Conservation (phyloP, 2,113 vertebrate species). For the Muntiacus muntjak region DNA sequence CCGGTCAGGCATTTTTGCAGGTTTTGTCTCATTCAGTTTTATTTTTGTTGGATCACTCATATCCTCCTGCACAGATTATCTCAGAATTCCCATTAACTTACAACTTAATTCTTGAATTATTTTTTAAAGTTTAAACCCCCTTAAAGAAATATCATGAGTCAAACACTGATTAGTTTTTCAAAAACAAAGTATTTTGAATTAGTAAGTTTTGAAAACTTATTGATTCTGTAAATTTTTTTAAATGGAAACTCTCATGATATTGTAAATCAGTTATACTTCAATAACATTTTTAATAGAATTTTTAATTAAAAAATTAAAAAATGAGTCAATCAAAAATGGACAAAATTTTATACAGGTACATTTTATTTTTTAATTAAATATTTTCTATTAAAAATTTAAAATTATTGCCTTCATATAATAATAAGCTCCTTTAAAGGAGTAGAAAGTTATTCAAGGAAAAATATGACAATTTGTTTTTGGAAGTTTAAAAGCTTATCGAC, state of each 20-base stretch:
- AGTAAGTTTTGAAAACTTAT: constrained; percentile 7
- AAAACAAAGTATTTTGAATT: neutral
- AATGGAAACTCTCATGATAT: neutral
- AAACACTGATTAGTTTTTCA: neutral
- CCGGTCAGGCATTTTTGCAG: neutral
- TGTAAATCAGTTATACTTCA: neutral
- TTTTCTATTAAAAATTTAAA: constrained; percentile 3
- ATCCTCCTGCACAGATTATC: neutral
- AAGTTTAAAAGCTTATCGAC: neutral
- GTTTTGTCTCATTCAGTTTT: neutral
- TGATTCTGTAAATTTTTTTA: neutral
- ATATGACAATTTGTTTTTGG: neutral
- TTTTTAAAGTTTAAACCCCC: neutral
- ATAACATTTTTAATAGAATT: neutral
- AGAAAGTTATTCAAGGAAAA: neutral
- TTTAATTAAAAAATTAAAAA: neutral
- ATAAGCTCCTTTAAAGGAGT: neutral
- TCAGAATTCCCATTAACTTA: neutral
- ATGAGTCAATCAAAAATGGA: neutral
- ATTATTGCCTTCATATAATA: neutral
- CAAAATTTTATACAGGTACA: neutral
- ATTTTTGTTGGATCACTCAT: neutral
- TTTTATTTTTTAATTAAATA: constrained; percentile 24
- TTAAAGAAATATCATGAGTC: neutral
- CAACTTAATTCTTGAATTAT: constrained; percentile 3